These are phyloP conservation scores for Exephanes ischioxanthus DNA, from an alignment of 2,888 invertebrate genomes.

Conservation along the genomic window DNA sequence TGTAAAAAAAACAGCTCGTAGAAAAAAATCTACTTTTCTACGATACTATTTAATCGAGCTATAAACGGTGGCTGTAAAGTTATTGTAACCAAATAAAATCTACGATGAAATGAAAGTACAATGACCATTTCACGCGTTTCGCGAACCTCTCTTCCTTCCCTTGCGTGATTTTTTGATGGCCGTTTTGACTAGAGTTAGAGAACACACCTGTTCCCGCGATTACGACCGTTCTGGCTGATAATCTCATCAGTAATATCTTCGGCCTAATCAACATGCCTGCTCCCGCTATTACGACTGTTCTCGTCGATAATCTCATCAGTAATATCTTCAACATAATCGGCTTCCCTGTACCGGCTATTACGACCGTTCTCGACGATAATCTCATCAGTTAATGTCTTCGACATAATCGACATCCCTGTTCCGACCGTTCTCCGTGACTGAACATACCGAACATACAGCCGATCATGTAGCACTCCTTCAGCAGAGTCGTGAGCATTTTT, in stretches of 20 bases:
- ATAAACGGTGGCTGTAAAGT: slow-evolving; percentile 49
- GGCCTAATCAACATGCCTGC: neutral
- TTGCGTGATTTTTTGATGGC: slow-evolving; percentile 33
- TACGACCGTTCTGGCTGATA: slow-evolving; percentile 58
- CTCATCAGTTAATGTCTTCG: neutral
- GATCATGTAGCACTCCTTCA: slow-evolving; percentile 92
- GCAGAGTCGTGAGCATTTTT: slow-evolving; percentile 89
- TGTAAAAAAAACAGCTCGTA: slow-evolving; percentile 52
- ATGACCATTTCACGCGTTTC: neutral
- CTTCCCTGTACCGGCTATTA: neutral
- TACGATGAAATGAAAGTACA: slow-evolving; percentile 27
- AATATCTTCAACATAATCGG: neutral
- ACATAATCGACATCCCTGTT: neutral
- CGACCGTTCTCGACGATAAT: neutral
- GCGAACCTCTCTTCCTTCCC: neutral
- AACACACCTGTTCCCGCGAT: slow-evolving; percentile 46
- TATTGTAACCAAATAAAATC: slow-evolving; percentile 54
- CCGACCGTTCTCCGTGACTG: too few species aligned
- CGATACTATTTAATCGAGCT: slow-evolving; percentile 50
- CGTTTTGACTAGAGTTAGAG: slow-evolving; percentile 67
- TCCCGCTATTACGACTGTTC: neutral
- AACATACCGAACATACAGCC: slow-evolving; percentile 89
- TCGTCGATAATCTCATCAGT: slow-evolving; percentile 5
- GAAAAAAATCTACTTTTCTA: slow-evolving; percentile 62
- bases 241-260: neutral